A percentile compares a stretch with the other conserved stretches of the same genome.
Conservation (phyloP, 2,888 invertebrate species). For the Arenicola marina region DNA sequence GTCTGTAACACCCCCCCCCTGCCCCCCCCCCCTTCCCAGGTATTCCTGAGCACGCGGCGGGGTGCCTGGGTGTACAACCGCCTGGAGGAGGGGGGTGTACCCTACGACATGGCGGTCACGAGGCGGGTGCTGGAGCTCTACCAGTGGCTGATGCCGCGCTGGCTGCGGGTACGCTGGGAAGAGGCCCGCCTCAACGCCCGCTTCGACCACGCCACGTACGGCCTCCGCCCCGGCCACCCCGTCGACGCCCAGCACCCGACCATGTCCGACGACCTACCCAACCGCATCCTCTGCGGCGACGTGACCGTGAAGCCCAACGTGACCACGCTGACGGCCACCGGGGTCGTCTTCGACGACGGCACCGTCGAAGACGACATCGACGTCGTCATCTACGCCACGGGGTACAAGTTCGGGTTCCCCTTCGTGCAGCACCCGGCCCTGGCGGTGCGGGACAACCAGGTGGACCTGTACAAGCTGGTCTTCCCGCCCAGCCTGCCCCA, state of each 20-base stretch:
- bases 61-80: constrained; percentile 62
- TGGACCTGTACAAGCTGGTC: constrained; percentile 60
- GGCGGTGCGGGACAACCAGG: constrained; percentile 44
- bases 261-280: constrained; percentile 61
- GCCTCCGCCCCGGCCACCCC: constrained; percentile 50
- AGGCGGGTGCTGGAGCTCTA: background rate
- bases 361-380: constrained; percentile 53
- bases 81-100: constrained; percentile 47
- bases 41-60: constrained; percentile 60
- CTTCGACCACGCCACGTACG: constrained; percentile 60
- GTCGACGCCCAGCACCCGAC: constrained; percentile 51
- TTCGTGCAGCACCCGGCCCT: constrained; percentile 54
- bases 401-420: constrained; percentile 61
- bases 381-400: constrained; percentile 56
- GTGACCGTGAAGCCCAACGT: constrained; percentile 54
- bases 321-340: constrained; percentile 43
- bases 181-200: constrained; percentile 40
- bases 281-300: constrained; percentile 55
- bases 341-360: constrained; percentile 52
- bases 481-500: constrained; percentile 56
- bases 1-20: no score
- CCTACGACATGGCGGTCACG: constrained; percentile 40
- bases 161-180: background rate
- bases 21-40: constrained; percentile 57
- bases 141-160: background rate